Percentiles rank a stretch among this genome's conserved stretches.
Conservation (phyloP, 1,140 invertebrate species). For the Globodera rostochiensis region DNA sequence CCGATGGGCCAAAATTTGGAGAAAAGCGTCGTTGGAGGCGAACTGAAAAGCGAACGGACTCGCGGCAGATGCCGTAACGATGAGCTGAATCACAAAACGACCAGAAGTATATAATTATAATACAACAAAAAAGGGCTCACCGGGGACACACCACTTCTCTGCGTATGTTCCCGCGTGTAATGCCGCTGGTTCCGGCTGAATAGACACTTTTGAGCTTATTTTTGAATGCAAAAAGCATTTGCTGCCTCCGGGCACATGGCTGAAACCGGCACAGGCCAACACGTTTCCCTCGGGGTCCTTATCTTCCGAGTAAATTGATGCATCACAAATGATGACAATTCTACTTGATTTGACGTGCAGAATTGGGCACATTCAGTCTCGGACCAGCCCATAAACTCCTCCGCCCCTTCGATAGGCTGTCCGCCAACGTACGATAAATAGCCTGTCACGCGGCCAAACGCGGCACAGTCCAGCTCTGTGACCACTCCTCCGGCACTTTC, state of each 20-base stretch:
- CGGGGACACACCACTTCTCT: constrained; percentile 31
- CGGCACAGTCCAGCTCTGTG: constrained; percentile 20
- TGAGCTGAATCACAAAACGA: constrained; percentile 11
- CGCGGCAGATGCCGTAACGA: constrained; percentile 24
- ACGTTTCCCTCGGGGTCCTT: constrained; percentile 22
- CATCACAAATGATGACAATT: not conserved
- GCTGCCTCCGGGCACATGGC: constrained; percentile 20
- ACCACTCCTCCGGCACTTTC: not conserved
- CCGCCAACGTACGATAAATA: constrained; percentile 14
- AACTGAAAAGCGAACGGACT: constrained; percentile 15
- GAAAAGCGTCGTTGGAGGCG: constrained; percentile 18
- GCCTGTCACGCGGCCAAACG: constrained; percentile 12
- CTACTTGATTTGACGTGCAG: constrained; percentile 11
- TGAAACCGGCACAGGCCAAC: constrained; percentile 26
- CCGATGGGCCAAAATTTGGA: constrained; percentile 7
- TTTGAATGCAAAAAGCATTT: constrained; percentile 26
- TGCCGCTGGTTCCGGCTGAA: not conserved
- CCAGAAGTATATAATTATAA: not conserved
- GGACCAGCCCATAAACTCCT: constrained; percentile 29
- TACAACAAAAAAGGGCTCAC: not conserved
- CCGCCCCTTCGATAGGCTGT: constrained; percentile 11
- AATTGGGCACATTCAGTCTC: constrained; percentile 24
- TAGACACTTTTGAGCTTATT: not conserved
- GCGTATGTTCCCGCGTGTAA: constrained; percentile 1
- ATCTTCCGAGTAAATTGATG: not conserved